phyloP scores from a whole-genome alignment of 2,797 vertebrate species.

The Gymnopithys bicolor region DNA sequence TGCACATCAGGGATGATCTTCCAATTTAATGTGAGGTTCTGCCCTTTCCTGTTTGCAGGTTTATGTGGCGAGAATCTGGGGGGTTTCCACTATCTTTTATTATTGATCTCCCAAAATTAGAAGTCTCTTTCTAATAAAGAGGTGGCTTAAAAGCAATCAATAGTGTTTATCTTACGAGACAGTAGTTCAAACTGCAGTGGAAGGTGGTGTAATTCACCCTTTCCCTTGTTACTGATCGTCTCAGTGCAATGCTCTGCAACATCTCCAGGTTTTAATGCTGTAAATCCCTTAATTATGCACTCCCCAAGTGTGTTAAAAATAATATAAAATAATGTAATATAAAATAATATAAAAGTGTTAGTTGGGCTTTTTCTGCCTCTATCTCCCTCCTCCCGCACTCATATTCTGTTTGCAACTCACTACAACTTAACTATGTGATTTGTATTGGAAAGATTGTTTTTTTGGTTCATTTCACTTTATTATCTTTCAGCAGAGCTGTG shows the following conservation, averaged over 20 bases:
- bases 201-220: slow-evolving; percentile 23
- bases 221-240: slow-evolving; percentile 5
- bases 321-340: not conserved
- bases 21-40: not conserved
- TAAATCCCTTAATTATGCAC: slow-evolving; percentile 57
- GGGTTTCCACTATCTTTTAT: not conserved
- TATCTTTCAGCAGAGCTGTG: slow-evolving; percentile 68
- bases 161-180: slow-evolving; percentile 47
- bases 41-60: not conserved
- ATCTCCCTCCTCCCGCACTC: not conserved
- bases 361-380: slow-evolving; percentile 46
- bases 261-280: slow-evolving; percentile 46
- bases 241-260: not conserved
- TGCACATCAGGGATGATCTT: not conserved
- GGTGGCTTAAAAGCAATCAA: slow-evolving; percentile 19
- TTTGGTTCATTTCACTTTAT: slow-evolving; percentile 69
- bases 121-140: slow-evolving; percentile 45
- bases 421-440: slow-evolving; percentile 59
- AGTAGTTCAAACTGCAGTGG: slow-evolving; percentile 22
- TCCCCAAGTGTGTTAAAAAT: slow-evolving; percentile 59
- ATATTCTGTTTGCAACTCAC: slow-evolving; percentile 56
- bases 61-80: not conserved
- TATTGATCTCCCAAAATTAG: slow-evolving; percentile 52
- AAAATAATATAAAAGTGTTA: slow-evolving; percentile 46
- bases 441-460: slow-evolving; percentile 49